Evolutionary conservation across 2,797 vertebrate genomes (phyloP).

Genomic region (Ibycter americanus): DNA sequence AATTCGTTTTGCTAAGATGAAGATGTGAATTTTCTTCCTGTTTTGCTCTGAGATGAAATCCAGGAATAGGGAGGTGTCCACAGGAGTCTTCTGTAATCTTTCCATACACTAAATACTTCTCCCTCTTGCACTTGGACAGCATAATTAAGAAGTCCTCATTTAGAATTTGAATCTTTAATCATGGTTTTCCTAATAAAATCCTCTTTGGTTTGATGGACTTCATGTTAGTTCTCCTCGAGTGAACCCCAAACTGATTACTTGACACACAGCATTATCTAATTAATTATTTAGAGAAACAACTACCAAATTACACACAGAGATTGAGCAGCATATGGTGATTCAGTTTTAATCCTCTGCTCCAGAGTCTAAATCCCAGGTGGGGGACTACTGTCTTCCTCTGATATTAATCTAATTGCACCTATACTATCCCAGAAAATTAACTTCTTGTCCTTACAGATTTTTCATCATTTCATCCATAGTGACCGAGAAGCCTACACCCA

Average conservation of each 20-base stretch:
- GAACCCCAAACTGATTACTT: slow-evolving; percentile 48
- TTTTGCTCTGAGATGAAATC: background rate
- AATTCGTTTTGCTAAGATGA: background rate
- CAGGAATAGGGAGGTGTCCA: background rate
- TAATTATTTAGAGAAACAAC: slow-evolving; percentile 55
- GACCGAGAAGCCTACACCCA: background rate
- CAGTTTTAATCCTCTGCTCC: slow-evolving; percentile 31
- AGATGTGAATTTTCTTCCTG: background rate
- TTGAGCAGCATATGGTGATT: slow-evolving; percentile 46
- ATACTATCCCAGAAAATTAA: background rate
- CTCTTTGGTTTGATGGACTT: slow-evolving; percentile 2
- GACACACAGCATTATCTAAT: slow-evolving; percentile 35
- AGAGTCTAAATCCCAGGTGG: slow-evolving; percentile 44
- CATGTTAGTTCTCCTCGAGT: background rate
- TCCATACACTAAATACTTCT: background rate
- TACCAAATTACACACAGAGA: slow-evolving; percentile 44
- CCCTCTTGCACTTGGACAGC: background rate
- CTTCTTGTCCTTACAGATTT: background rate
- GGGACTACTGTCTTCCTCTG: background rate
- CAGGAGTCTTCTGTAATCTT: background rate
- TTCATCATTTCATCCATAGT: background rate
- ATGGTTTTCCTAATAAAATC: slow-evolving; percentile 15
- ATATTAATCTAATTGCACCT: background rate
- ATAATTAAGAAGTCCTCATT: slow-evolving; percentile 14
- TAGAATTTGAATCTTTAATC: slow-evolving; percentile 37